A percentile compares a stretch with the other conserved stretches of the same genome.
Evolutionary conservation across 2,797 vertebrate species (phyloP).

Genomic region (Brachymystax lenok): DNA sequence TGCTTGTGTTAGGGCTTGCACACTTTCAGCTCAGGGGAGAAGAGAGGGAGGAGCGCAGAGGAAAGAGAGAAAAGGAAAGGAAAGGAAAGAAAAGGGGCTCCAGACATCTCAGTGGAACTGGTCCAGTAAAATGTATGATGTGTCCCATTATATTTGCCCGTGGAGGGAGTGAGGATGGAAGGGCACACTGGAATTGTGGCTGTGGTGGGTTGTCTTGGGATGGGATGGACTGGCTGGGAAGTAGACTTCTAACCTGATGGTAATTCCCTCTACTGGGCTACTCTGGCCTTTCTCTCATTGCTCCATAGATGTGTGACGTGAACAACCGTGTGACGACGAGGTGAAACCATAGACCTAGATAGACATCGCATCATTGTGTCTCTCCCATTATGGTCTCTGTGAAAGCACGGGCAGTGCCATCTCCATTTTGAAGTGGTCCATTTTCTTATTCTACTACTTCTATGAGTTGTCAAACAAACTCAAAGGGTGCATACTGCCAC

Average conservation of each 20-base stretch:
- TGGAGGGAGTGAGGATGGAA: constrained; percentile 9
- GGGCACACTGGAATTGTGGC: constrained; percentile 36
- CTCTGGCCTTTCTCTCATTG: neutral
- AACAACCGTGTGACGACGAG: neutral
- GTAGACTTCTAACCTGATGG: neutral
- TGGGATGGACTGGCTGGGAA: constrained; percentile 14
- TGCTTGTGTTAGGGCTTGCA: constrained; percentile 71
- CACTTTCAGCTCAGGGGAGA: constrained; percentile 71
- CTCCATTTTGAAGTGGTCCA: no score
- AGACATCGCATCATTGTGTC: no score
- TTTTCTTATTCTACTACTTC: no score
- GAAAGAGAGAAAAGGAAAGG: constrained; percentile 13
- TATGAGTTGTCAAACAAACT: no score
- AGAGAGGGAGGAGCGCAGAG: constrained; percentile 48
- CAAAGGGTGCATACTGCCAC: no score
- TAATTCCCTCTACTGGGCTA: neutral
- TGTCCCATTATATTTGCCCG: constrained; percentile 81
- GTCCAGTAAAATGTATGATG: constrained; percentile 84
- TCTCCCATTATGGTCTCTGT: no score
- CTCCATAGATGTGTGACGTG: neutral
- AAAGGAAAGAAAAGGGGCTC: constrained; percentile 39
- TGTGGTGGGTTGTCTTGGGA: constrained; percentile 17
- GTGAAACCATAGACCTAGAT: neutral
- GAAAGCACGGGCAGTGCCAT: no score
- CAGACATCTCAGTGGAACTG: constrained; percentile 73